Evolutionary conservation across 2,797 vertebrate species (phyloP).

Genomic region (Sebastes reedi): DNA sequence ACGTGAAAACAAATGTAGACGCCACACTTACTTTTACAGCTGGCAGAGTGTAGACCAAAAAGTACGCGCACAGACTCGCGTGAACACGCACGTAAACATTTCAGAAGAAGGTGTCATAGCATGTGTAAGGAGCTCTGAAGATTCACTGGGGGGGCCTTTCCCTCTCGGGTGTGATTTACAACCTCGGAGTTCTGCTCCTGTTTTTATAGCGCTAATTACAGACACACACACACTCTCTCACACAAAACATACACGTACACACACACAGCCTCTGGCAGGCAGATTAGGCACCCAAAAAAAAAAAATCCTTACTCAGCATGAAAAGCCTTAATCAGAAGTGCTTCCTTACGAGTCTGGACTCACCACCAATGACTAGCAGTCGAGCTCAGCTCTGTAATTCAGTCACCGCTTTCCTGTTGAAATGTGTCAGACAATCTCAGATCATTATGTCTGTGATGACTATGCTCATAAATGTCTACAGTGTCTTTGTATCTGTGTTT

Average conservation of each 20-base stretch:
- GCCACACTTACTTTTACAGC: neutral
- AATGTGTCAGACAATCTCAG: constrained; percentile 5
- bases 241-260: neutral
- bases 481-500: neutral
- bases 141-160: constrained; percentile 48
- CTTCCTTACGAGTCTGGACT: constrained; percentile 38
- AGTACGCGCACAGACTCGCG: neutral
- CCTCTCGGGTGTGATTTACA: constrained; percentile 68
- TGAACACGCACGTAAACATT: constrained; percentile 19
- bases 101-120: constrained; percentile 24
- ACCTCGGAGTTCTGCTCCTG: constrained; percentile 45
- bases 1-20: neutral
- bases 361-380: constrained; percentile 27
- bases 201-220: constrained; percentile 71
- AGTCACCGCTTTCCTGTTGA: constrained; percentile 7
- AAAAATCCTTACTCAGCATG: constrained; percentile 64
- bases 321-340: constrained; percentile 40
- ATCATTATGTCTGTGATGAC: constrained; percentile 4
- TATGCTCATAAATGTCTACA: neutral
- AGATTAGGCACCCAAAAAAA: constrained; percentile 20
- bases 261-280: constrained; percentile 44
- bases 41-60: neutral
- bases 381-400: constrained; percentile 25
- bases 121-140: constrained; percentile 32
- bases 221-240: constrained; percentile 35